A percentile compares a stretch with the other conserved stretches of the same genome.
Conservation (phyloP, 2,888 invertebrate genomes). For the Portevinia maculata region DNA sequence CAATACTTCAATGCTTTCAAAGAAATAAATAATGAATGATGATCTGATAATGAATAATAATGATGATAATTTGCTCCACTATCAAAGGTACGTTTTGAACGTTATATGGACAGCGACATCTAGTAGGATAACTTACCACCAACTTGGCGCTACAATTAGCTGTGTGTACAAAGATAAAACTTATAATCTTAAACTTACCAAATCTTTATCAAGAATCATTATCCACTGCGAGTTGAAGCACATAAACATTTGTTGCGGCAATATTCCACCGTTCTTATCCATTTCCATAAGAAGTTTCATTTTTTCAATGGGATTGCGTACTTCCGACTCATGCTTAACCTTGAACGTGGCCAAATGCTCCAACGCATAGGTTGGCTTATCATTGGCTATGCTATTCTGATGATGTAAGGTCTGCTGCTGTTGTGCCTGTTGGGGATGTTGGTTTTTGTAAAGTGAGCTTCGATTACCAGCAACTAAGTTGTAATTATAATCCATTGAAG, state of each 20-base stretch:
- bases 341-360: slow-evolving; percentile 99
- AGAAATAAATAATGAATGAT: no score
- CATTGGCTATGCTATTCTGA: slow-evolving; percentile 73
- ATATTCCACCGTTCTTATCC: slow-evolving; percentile 97
- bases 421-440: slow-evolving; percentile 38
- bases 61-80: no score
- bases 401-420: slow-evolving; percentile 18
- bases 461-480: slow-evolving; percentile 54
- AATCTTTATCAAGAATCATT: slow-evolving; percentile 96
- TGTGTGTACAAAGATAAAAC: not conserved
- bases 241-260: slow-evolving; percentile 98
- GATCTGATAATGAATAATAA: no score
- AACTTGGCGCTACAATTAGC: no score
- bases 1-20: no score
- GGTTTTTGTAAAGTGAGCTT: slow-evolving; percentile 46
- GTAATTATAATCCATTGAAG: slow-evolving; percentile 55
- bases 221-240: slow-evolving; percentile 94
- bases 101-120: no score
- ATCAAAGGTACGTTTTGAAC: no score
- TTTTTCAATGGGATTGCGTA: slow-evolving; percentile 94
- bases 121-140: no score
- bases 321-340: slow-evolving; percentile 93
- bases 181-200: slow-evolving; percentile 84
- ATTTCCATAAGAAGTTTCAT: slow-evolving; percentile 95
- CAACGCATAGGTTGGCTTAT: slow-evolving; percentile 92